phyloP scores from a whole-genome alignment of 2,797 vertebrate species.

The Pipistrellus pipistrellus region DNA sequence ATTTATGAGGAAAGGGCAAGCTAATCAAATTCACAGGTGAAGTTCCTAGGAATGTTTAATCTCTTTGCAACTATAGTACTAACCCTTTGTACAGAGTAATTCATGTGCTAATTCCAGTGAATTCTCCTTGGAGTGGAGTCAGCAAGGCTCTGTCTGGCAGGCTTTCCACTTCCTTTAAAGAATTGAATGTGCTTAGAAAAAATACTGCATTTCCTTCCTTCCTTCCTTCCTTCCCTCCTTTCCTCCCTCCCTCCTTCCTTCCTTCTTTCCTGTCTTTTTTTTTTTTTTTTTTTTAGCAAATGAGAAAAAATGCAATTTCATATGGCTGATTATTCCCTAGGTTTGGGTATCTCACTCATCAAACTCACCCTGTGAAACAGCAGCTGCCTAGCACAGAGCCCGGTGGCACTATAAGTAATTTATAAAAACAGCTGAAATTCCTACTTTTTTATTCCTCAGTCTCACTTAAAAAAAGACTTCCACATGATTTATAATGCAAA shows the following conservation, averaged over 20 bases:
- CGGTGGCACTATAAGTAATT: slow-evolving; percentile 56
- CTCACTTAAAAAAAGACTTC: slow-evolving; percentile 17
- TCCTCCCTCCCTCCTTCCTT: too few relatives aligned
- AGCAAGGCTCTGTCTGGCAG: background rate
- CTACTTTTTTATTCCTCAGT: background rate
- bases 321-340: background rate
- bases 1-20: background rate
- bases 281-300: background rate
- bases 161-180: background rate
- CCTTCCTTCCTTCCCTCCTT: too few relatives aligned
- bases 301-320: slow-evolving; percentile 10
- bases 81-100: slow-evolving; percentile 15
- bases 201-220: background rate
- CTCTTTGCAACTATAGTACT: background rate
- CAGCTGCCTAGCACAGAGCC: slow-evolving; percentile 38
- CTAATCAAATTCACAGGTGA: slow-evolving; percentile 37
- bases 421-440: slow-evolving; percentile 57
- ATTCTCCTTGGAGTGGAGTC: background rate
- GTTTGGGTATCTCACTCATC: background rate
- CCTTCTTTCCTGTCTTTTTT: too few relatives aligned
- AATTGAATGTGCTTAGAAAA: slow-evolving; percentile 1
- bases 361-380: background rate
- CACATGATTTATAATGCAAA: slow-evolving; percentile 51
- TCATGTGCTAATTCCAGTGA: slow-evolving; percentile 6
- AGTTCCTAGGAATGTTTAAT: background rate